Percentiles rank a stretch among this genome's conserved stretches.
Conservation (phyloP, 2,113 vertebrate species). For the Cinclus cinclus region DNA sequence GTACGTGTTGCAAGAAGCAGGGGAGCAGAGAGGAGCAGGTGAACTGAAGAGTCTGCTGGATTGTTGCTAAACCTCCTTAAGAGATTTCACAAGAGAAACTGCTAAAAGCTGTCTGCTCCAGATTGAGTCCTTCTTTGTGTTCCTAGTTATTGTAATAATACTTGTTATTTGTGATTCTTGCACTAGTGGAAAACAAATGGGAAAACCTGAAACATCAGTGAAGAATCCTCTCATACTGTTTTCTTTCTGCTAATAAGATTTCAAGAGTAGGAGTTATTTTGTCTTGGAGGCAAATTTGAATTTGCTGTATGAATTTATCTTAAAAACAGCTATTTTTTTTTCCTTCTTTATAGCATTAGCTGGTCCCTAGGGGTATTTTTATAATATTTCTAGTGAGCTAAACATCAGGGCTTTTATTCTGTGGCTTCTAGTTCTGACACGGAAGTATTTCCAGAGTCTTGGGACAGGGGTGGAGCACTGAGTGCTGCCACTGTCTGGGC, state of each 20-base stretch:
- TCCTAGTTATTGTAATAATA: neutral
- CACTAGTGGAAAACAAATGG: neutral
- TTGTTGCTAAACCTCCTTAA: neutral
- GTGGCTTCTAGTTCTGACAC: neutral
- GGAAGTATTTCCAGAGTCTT: neutral
- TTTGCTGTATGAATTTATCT: neutral
- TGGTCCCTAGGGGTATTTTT: neutral
- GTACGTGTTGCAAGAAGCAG: rapidly evolving
- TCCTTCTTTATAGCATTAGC: neutral
- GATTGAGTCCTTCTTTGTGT: neutral
- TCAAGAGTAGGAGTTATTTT: neutral
- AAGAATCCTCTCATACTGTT: neutral
- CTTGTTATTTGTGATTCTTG: neutral
- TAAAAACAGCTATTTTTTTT: neutral
- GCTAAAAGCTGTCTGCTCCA: neutral
- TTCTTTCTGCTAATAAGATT: neutral
- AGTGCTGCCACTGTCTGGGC: neutral
- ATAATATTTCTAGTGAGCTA: neutral
- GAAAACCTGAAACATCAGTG: neutral
- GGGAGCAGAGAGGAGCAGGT: neutral
- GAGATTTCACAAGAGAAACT: neutral
- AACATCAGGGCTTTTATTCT: neutral
- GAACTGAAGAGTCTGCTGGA: neutral
- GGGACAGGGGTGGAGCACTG: neutral
- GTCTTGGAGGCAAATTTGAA: neutral